These are phyloP conservation scores for Macquaria australasica DNA, from an alignment of 2,113 vertebrate species.

Conservation along the genomic window DNA sequence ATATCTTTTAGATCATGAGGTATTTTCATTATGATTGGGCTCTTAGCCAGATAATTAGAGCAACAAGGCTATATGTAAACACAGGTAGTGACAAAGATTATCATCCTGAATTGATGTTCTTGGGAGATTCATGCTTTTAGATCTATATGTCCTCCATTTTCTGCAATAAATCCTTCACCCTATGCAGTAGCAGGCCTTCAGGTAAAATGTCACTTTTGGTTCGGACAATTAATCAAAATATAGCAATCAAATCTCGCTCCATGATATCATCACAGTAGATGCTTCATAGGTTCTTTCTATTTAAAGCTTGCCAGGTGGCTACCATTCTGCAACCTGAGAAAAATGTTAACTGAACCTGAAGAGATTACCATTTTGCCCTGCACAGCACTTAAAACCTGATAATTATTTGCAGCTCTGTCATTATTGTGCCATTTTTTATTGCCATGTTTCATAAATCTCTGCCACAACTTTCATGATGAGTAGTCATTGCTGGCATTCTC, in stretches of 20 bases:
- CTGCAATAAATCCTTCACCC: background rate
- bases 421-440: slow-evolving; percentile 11
- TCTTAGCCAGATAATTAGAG: background rate
- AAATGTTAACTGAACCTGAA: background rate
- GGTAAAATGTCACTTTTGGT: background rate
- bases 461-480: slow-evolving; percentile 16
- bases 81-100: background rate
- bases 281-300: background rate
- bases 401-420: slow-evolving; percentile 26
- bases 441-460: slow-evolving; percentile 31
- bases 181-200: background rate
- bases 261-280: background rate
- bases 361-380: background rate
- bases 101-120: background rate
- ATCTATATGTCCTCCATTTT: background rate
- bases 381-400: background rate
- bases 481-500: slow-evolving; percentile 6
- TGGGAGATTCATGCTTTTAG: background rate
- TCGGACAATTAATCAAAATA: background rate
- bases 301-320: background rate
- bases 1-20: background rate
- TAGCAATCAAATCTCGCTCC: background rate
- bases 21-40: background rate
- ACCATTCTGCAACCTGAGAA: background rate
- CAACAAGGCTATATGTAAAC: background rate